phyloP scores from a whole-genome alignment of 1,140 invertebrate genomes.

The Rhizoglyphus robini region DNA sequence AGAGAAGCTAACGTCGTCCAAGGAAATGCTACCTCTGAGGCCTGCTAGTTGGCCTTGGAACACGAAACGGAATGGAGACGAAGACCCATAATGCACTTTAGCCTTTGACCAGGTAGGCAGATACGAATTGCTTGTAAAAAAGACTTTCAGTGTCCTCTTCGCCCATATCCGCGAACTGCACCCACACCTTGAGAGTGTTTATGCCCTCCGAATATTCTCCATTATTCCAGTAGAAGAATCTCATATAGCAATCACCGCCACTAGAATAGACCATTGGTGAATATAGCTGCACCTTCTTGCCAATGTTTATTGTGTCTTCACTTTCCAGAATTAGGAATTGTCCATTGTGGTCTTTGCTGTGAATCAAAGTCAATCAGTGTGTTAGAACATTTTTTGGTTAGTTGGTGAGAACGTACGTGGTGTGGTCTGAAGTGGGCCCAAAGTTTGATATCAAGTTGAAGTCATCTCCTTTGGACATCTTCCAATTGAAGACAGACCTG shows the following conservation, averaged over 20 bases:
- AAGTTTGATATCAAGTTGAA: neutral
- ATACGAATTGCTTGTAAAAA: neutral
- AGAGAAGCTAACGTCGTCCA: conserved; percentile 3
- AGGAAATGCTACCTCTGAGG: neutral
- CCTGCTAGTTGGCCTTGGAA: neutral
- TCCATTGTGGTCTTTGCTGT: neutral
- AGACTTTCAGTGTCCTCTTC: neutral
- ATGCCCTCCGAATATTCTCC: neutral
- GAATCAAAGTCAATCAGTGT: too few relatives aligned
- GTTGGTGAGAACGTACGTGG: neutral
- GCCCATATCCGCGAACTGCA: neutral
- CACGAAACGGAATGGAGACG: neutral
- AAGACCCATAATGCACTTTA: neutral
- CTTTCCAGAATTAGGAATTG: neutral
- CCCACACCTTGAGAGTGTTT: neutral
- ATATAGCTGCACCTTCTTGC: neutral
- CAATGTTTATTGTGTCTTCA: neutral
- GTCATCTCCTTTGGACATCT: neutral
- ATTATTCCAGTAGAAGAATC: conserved; percentile 6
- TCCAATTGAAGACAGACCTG: neutral
- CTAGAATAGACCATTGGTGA: neutral
- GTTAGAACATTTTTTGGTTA: too few relatives aligned
- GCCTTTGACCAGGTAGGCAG: neutral
- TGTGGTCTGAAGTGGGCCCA: neutral
- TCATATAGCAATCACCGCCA: neutral